Percentiles rank a stretch among this genome's conserved stretches.
phyloP scores from a whole-genome alignment of 92 coral and sea anemone species.

The Porites cylindrica region DNA sequence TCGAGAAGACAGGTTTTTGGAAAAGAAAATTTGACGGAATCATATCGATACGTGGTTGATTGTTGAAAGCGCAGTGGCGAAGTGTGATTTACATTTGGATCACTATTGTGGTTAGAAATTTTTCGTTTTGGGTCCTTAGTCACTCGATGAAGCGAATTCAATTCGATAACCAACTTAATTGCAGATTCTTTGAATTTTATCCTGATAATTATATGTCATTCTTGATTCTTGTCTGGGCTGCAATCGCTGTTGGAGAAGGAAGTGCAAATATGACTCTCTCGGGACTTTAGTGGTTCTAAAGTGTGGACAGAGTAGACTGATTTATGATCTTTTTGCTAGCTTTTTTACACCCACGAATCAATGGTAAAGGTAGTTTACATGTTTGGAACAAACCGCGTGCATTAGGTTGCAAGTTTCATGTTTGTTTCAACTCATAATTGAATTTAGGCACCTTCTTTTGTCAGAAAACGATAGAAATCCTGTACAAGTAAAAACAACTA shows the following conservation, averaged over 20 bases:
- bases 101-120: background rate
- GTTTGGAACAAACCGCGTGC: slow-evolving; percentile 10
- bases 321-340: background rate
- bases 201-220: background rate
- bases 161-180: background rate
- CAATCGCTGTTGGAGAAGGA: background rate
- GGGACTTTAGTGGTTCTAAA: background rate
- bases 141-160: slow-evolving; percentile 26
- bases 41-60: background rate
- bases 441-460: slow-evolving; percentile 16
- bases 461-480: slow-evolving; percentile 11
- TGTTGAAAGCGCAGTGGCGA: background rate
- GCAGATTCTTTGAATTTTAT: slow-evolving; percentile 3
- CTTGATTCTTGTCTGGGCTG: background rate
- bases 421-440: slow-evolving; percentile 28
- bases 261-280: background rate
- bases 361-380: background rate
- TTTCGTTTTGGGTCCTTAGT: slow-evolving; percentile 39
- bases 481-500: background rate
- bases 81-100: background rate
- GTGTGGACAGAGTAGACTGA: background rate
- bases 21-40: background rate
- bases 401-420: slow-evolving; percentile 17
- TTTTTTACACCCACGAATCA: background rate
- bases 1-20: background rate